Conservation (phyloP, 2,797 vertebrate genomes). For the Schizothorax lantsangensis region DNA sequence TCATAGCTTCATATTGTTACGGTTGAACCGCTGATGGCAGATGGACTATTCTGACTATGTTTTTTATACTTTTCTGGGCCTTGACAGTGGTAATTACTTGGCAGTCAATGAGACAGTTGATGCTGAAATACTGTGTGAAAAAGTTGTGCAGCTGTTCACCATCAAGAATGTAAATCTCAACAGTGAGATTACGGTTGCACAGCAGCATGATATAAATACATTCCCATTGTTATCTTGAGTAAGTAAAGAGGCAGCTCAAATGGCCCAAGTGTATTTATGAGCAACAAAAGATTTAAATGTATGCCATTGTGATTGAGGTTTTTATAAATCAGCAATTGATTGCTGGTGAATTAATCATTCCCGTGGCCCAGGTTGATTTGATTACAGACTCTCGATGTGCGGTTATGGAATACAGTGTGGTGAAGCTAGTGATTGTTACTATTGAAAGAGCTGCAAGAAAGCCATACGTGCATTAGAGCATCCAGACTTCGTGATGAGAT, state of each 20-base stretch:
- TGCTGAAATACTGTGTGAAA: not conserved
- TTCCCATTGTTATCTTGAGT: not conserved
- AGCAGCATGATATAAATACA: not conserved
- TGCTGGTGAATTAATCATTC: slow-evolving; percentile 32
- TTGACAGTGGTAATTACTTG: too few relatives aligned
- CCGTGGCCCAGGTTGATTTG: slow-evolving; percentile 41
- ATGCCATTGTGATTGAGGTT: slow-evolving; percentile 27
- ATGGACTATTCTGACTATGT: too few relatives aligned
- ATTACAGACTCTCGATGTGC: slow-evolving; percentile 35
- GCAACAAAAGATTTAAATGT: slow-evolving; percentile 26
- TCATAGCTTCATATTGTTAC: too few relatives aligned
- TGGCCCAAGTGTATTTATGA: slow-evolving; percentile 30
- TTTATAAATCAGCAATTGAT: slow-evolving; percentile 18
- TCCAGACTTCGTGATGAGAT: slow-evolving; percentile 27
- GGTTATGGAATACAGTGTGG: slow-evolving; percentile 5
- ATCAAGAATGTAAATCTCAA: not conserved
- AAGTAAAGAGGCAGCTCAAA: slow-evolving; percentile 11
- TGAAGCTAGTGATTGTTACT: slow-evolving; percentile 22
- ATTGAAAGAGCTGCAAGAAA: slow-evolving; percentile 20
- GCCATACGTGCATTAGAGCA: slow-evolving; percentile 27
- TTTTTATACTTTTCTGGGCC: too few relatives aligned
- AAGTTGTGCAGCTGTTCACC: not conserved
- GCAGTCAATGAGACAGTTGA: too few relatives aligned
- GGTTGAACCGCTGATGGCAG: too few relatives aligned
- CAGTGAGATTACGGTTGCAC: slow-evolving; percentile 3